Evolutionary conservation across 2,113 vertebrate species (phyloP).

Genomic region (Laterallus jamaicensis): DNA sequence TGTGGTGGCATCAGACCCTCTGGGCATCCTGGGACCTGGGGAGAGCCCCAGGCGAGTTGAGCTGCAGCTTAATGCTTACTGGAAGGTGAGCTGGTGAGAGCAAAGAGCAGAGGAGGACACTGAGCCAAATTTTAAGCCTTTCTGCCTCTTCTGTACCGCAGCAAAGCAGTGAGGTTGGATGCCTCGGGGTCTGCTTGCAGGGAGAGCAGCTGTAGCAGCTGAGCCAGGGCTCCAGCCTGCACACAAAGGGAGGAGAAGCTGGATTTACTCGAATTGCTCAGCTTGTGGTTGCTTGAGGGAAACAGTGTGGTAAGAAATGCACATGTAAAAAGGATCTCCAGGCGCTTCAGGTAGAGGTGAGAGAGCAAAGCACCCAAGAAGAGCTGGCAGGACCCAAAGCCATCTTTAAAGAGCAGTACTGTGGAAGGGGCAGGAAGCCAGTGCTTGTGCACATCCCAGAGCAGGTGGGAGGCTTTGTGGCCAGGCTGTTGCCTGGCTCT

Average conservation of each 20-base stretch:
- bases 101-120: background rate
- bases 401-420: background rate
- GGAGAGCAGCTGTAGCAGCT: background rate
- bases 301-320: background rate
- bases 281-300: background rate
- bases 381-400: conserved; percentile 1
- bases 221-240: background rate
- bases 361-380: background rate
- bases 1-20: background rate
- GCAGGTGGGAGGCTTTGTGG: conserved; percentile 9
- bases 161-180: background rate
- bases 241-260: background rate
- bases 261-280: background rate
- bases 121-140: background rate
- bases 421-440: conserved; percentile 11
- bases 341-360: background rate
- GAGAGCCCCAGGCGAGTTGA: background rate
- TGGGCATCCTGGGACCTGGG: accelerated
- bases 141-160: background rate
- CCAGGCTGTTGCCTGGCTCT: background rate
- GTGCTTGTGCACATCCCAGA: background rate
- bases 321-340: conserved; percentile 11
- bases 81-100: background rate
- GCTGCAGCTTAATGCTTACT: background rate
- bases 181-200: background rate